phyloP scores from a whole-genome alignment of 2,113 vertebrate species.

The Rhizomys pruinosus region DNA sequence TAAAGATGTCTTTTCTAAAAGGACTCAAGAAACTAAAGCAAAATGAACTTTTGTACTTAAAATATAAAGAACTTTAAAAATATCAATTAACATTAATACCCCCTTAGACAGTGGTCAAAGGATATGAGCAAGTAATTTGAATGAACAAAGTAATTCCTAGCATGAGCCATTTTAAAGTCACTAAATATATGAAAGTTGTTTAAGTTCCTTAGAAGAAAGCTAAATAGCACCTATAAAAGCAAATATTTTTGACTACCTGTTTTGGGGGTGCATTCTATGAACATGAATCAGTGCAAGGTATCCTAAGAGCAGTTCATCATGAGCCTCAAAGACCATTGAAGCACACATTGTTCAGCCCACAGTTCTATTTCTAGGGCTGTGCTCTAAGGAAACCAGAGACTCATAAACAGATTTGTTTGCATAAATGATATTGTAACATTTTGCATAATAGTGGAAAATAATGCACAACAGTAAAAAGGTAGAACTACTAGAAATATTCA shows the following conservation, averaged over 20 bases:
- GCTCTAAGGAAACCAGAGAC: neutral
- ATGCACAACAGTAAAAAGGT: no score
- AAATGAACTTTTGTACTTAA: no score
- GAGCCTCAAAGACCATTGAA: neutral
- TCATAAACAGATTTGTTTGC: neutral
- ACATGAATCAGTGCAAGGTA: neutral
- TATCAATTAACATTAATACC: neutral
- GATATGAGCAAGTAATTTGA: neutral
- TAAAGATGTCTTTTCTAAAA: no score
- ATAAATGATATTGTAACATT: neutral
- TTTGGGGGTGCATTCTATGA: neutral
- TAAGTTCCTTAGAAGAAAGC: constrained; percentile 3
- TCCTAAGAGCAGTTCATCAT: no score
- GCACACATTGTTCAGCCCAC: neutral
- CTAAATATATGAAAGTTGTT: constrained; percentile 16
- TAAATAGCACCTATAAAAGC: neutral
- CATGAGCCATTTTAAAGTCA: neutral
- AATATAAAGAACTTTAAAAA: neutral
- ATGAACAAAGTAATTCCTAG: constrained; percentile 3
- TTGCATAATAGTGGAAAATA: neutral
- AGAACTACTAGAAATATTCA: neutral
- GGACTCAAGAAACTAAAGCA: no score
- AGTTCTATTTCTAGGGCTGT: neutral
- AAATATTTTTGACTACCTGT: no score
- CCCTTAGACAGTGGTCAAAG: neutral